phyloP scores from a whole-genome alignment of 2,888 invertebrate species.

The Amphipoea lucens region DNA sequence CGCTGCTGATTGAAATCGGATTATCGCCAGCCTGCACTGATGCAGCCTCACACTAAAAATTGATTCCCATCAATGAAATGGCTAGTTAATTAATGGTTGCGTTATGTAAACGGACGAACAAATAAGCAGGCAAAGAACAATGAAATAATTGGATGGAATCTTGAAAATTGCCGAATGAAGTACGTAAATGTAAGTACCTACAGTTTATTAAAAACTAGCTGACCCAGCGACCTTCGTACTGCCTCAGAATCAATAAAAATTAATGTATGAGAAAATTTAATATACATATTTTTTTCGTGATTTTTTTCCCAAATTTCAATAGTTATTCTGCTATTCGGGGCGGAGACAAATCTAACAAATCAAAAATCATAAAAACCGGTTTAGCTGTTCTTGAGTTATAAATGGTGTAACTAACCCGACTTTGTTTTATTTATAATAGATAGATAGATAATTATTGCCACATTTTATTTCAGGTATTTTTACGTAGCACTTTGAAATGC shows the following conservation, averaged over 20 bases:
- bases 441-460: background rate
- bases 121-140: background rate
- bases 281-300: too few species aligned
- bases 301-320: too few species aligned
- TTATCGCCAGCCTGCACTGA: slow-evolving; percentile 45
- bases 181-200: too few species aligned
- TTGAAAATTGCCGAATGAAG: background rate
- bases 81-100: slow-evolving; percentile 10
- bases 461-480: background rate
- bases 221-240: too few species aligned
- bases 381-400: too few species aligned
- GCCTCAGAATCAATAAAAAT: too few species aligned
- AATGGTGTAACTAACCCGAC: too few species aligned
- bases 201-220: background rate
- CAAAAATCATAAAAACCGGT: too few species aligned
- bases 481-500: background rate
- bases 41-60: slow-evolving; percentile 47
- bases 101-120: background rate
- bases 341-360: too few species aligned
- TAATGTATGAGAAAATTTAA: too few species aligned
- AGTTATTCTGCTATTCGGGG: too few species aligned
- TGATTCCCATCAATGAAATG: slow-evolving; percentile 39
- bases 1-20: slow-evolving; percentile 60
- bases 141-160: background rate
- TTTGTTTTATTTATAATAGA: too few species aligned